Evolutionary conservation across 1,140 invertebrate species (phyloP).

Genomic region (Brachionus rubens): DNA sequence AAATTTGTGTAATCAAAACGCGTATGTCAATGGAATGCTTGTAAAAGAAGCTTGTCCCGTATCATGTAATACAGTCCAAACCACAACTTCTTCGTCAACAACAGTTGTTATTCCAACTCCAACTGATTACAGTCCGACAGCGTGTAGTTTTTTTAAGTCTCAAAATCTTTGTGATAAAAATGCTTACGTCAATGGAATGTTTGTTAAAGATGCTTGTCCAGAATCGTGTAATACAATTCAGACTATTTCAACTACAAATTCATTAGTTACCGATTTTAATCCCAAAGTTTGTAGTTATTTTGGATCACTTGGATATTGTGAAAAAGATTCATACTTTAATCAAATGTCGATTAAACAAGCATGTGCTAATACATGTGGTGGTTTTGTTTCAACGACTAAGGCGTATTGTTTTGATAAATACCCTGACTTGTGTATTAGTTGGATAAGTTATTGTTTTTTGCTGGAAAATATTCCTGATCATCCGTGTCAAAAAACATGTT

Average conservation of each 20-base stretch:
- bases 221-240: too few species aligned
- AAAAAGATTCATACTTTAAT: neutral
- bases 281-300: neutral
- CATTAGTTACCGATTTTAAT: conserved; percentile 1
- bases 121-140: too few species aligned
- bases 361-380: neutral
- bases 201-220: neutral
- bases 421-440: neutral
- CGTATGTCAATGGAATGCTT: neutral
- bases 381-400: too few species aligned
- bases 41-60: conserved; percentile 11
- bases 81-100: neutral
- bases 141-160: too few species aligned
- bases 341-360: neutral
- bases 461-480: neutral
- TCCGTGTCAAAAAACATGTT: conserved; percentile 2
- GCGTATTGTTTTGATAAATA: neutral
- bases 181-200: neutral
- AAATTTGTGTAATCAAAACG: neutral
- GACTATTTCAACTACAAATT: too few species aligned
- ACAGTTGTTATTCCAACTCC: neutral
- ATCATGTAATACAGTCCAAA: neutral
- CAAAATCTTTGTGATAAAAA: too few species aligned
- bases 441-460: neutral
- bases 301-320: neutral